Conservation (phyloP, 2,113 vertebrate species). For the Micronycteris hirsuta region DNA sequence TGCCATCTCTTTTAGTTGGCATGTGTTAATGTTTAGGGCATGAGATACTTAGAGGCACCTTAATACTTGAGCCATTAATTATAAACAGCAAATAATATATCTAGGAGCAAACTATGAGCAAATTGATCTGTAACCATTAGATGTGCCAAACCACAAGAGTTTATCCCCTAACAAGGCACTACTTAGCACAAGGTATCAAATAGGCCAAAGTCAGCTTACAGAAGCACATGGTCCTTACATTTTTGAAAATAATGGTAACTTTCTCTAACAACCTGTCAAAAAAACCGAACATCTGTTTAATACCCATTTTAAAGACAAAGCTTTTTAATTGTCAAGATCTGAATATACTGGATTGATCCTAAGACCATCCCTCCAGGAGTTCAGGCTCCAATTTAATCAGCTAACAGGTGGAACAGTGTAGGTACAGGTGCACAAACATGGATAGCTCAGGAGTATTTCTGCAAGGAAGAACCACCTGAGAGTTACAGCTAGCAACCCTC, state of each 20-base stretch:
- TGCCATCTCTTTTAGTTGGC: not conserved
- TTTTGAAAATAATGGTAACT: not conserved
- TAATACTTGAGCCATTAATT: not conserved
- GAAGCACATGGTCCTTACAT: not conserved
- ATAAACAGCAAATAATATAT: not conserved
- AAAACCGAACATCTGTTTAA: not conserved
- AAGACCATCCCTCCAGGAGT: not conserved
- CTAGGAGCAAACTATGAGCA: not conserved
- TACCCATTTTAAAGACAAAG: not conserved
- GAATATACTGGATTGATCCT: not conserved
- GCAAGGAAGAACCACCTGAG: not conserved
- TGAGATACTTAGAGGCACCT: not conserved
- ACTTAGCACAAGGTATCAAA: not conserved
- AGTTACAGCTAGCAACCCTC: not conserved
- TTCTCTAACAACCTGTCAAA: not conserved
- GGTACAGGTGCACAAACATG: not conserved
- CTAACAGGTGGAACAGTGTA: not conserved
- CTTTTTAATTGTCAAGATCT: not conserved
- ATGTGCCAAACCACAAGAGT: not conserved
- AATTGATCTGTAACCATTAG: not conserved
- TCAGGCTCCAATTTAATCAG: not conserved
- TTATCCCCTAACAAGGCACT: not conserved
- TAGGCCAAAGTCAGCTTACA: not conserved
- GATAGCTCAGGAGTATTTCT: not conserved
- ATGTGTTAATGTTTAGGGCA: not conserved